These are phyloP conservation scores for Macrotus californicus DNA, from an alignment of 2,113 vertebrate species.

Conservation along the genomic window DNA sequence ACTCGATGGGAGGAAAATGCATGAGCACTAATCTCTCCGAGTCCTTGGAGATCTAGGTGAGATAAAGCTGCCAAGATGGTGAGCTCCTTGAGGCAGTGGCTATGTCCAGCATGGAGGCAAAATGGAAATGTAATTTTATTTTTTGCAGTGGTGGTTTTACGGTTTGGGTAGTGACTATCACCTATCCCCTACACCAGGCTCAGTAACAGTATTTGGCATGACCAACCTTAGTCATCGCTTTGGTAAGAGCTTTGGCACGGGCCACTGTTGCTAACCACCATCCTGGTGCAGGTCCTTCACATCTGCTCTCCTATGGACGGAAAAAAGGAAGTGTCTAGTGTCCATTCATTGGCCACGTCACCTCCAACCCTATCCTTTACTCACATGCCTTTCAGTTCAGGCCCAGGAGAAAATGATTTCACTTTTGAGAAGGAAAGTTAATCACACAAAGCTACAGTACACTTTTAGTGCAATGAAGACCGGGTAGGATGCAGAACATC, in stretches of 20 bases:
- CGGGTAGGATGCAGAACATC: not conserved
- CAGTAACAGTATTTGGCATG: constrained; percentile 61
- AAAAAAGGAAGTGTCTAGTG: constrained; percentile 74
- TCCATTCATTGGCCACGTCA: constrained; percentile 69
- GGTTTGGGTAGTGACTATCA: not conserved
- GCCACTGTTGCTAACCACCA: constrained; percentile 74
- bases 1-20: not conserved
- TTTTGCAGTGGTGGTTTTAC: not conserved
- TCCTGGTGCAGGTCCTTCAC: constrained; percentile 71
- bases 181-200: constrained; percentile 62
- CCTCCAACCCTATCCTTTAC: constrained; percentile 61
- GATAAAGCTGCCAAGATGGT: not conserved
- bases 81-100: not conserved
- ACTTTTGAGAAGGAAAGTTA: constrained; percentile 44
- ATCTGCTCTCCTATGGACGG: constrained; percentile 71
- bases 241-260: constrained; percentile 70
- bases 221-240: constrained; percentile 72
- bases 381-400: constrained; percentile 38
- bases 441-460: constrained; percentile 39
- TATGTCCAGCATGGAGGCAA: not conserved
- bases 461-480: constrained; percentile 34
- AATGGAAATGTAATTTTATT: not conserved
- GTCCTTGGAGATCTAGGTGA: not conserved
- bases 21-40: not conserved
- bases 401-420: constrained; percentile 44